Conservation (phyloP, 2,797 vertebrate genomes). For the Parauchenoglanis ngamensis region DNA sequence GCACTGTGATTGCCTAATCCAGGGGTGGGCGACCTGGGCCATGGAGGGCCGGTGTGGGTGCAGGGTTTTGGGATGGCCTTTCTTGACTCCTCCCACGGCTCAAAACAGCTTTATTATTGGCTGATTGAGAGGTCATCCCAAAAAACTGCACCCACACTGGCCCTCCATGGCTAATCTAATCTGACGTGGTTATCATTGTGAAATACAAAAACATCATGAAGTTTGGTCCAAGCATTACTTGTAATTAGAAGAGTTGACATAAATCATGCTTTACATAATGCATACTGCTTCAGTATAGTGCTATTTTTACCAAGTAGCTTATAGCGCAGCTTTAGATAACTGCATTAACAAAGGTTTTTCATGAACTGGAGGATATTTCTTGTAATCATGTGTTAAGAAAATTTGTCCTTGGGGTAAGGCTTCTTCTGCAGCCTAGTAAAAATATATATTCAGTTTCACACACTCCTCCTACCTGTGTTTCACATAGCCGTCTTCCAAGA, state of each 20-base stretch:
- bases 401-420: neutral
- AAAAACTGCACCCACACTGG: too few relatives aligned
- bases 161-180: too few relatives aligned
- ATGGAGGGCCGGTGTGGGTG: too few relatives aligned
- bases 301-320: neutral
- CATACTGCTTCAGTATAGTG: conserved; percentile 2
- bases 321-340: neutral
- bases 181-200: too few relatives aligned
- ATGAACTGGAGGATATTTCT: neutral
- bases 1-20: too few relatives aligned
- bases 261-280: neutral
- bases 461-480: conserved; percentile 38
- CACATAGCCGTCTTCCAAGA: conserved; percentile 28
- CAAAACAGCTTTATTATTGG: too few relatives aligned
- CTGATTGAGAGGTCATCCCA: too few relatives aligned
- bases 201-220: too few relatives aligned
- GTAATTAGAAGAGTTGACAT: neutral
- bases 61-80: too few relatives aligned
- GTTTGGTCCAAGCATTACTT: neutral
- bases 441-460: conserved; percentile 1
- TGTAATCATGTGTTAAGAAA: neutral
- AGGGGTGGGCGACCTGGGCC: too few relatives aligned
- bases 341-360: neutral
- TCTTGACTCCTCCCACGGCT: too few relatives aligned
- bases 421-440: neutral